phyloP scores from a whole-genome alignment of 2,888 invertebrate species.

The Synergus laeviventris region DNA sequence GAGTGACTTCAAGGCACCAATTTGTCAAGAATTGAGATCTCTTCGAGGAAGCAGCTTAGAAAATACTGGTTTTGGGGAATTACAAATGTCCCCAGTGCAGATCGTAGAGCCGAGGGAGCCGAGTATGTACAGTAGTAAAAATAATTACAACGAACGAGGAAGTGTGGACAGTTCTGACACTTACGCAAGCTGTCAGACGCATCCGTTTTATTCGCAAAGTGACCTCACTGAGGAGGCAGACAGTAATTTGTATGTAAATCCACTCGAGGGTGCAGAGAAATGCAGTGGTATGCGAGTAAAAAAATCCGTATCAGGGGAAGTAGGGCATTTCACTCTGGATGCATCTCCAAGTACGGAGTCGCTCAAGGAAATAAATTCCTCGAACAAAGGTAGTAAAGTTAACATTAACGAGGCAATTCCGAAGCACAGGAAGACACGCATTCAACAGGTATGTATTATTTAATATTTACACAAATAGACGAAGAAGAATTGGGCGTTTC shows the following conservation, averaged over 20 bases:
- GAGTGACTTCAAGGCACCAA: slow-evolving; percentile 89
- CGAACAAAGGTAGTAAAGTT: slow-evolving; percentile 76
- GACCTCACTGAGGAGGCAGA: slow-evolving; percentile 85
- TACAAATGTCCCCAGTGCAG: slow-evolving; percentile 51
- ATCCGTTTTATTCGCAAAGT: slow-evolving; percentile 92
- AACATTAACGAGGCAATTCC: slow-evolving; percentile 84
- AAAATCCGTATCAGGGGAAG: slow-evolving; percentile 89
- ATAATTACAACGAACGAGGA: slow-evolving; percentile 74
- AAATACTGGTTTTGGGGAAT: slow-evolving; percentile 70
- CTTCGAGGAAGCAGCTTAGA: slow-evolving; percentile 78
- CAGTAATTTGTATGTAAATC: slow-evolving; percentile 93
- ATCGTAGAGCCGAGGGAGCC: slow-evolving; percentile 46
- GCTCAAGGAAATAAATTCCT: slow-evolving; percentile 76
- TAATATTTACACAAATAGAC: background rate
- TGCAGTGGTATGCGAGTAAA: slow-evolving; percentile 78
- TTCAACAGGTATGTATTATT: slow-evolving; percentile 82
- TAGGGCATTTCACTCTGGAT: slow-evolving; percentile 77
- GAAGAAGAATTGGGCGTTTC: background rate
- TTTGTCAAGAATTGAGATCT: slow-evolving; percentile 88
- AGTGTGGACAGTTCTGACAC: slow-evolving; percentile 90
- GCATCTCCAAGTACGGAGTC: slow-evolving; percentile 76
- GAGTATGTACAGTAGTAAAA: slow-evolving; percentile 49
- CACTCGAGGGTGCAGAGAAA: slow-evolving; percentile 82
- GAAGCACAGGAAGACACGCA: slow-evolving; percentile 91
- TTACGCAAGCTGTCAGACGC: slow-evolving; percentile 97